A percentile compares a stretch with the other conserved stretches of the same genome.
These are phyloP conservation scores for Drosophila malerkotliana DNA, from an alignment of 1,140 invertebrate genomes.

Conservation along the genomic window DNA sequence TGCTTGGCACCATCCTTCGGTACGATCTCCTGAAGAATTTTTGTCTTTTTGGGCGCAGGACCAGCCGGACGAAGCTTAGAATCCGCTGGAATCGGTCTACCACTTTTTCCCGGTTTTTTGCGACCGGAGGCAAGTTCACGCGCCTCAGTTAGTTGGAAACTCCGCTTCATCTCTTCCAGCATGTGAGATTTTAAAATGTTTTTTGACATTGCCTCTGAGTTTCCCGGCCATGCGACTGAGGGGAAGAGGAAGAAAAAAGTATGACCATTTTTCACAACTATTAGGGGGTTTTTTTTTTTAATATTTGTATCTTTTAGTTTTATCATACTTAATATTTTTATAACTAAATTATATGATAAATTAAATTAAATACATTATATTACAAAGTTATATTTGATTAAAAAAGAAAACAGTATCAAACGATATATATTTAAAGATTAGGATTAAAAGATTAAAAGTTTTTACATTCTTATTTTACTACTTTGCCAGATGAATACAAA, in stretches of 20 bases:
- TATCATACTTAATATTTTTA: too few relatives aligned
- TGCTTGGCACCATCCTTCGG: not conserved
- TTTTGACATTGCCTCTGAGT: not conserved
- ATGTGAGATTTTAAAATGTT: slow-evolving; percentile 5
- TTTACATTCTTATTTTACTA: too few relatives aligned
- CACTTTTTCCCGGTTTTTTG: not conserved
- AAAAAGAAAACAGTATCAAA: too few relatives aligned
- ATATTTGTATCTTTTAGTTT: too few relatives aligned
- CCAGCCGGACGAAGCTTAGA: not conserved
- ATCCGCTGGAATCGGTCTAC: not conserved
- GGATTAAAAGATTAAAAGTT: too few relatives aligned
- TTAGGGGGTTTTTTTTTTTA: too few relatives aligned
- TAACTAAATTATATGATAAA: too few relatives aligned
- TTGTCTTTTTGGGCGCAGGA: not conserved
- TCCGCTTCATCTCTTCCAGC: slow-evolving; percentile 30
- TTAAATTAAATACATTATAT: too few relatives aligned
- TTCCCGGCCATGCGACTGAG: slow-evolving; percentile 53
- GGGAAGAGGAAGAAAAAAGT: slow-evolving; percentile 17
- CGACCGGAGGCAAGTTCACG: slow-evolving; percentile 10
- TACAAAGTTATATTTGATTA: too few relatives aligned
- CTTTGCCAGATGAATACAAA: too few relatives aligned
- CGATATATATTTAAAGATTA: too few relatives aligned
- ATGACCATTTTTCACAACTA: not conserved
- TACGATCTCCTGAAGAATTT: not conserved
- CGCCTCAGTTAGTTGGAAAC: slow-evolving; percentile 25